Evolutionary conservation across 2,888 invertebrate species (phyloP).

Genomic region (Pachymerium ferrugineum): DNA sequence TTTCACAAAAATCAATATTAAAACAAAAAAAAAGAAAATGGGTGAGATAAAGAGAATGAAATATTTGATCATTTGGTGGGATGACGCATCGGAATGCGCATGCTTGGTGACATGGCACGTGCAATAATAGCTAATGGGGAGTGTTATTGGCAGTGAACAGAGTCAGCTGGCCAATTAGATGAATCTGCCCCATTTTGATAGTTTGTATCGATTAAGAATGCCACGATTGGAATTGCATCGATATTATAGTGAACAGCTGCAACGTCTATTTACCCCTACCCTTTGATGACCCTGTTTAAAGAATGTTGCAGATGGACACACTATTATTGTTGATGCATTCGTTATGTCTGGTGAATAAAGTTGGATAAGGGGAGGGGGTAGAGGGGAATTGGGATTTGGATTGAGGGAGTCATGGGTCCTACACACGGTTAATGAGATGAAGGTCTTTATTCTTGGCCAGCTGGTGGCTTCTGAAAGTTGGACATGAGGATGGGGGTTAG

Average conservation of each 20-base stretch:
- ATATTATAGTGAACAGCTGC: not conserved
- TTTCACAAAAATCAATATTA: too few species aligned
- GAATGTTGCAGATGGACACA: not conserved
- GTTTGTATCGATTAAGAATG: not conserved
- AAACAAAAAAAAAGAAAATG: too few species aligned
- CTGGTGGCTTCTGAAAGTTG: constrained; percentile 21
- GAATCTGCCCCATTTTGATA: constrained; percentile 20
- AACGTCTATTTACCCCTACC: not conserved
- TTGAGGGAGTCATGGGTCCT: constrained; percentile 3
- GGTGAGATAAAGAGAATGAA: too few species aligned
- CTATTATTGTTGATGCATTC: not conserved
- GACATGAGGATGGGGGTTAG: constrained; percentile 14
- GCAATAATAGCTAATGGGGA: constrained; percentile 27
- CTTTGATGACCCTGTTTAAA: too few species aligned
- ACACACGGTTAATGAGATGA: constrained; percentile 24
- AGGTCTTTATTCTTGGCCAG: constrained; percentile 17
- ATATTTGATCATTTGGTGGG: not conserved
- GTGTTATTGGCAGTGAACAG: constrained; percentile 20
- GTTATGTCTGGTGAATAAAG: constrained; percentile 14
- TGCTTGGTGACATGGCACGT: constrained; percentile 17
- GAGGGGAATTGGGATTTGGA: not conserved
- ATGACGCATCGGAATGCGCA: constrained; percentile 27
- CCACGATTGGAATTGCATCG: not conserved
- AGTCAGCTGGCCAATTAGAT: constrained; percentile 25
- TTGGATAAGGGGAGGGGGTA: constrained; percentile 17